Evolutionary conservation across 2,888 invertebrate species (phyloP), one percentile per base, ranked within the genome.

Genomic region (Thalpophila matura): DNA sequence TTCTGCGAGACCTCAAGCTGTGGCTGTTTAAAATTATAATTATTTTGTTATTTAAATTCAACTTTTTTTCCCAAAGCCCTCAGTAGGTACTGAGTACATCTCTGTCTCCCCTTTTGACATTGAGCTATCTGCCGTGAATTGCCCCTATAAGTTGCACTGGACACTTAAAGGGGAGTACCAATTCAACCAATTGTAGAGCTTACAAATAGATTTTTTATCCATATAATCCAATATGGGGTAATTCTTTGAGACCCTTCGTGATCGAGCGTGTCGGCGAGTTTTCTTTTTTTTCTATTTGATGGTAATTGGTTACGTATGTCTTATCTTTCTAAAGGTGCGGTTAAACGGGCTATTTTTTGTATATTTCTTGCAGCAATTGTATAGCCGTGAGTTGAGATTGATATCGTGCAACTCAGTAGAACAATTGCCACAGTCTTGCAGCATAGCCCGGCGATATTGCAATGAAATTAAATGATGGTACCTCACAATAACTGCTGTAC

Each of bases 41-140:
- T 31, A 40, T 46, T 68, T n/a, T 31, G 7, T 24, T 22, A 27
- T 16, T 20, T 26, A 54, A 46, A 50, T 47, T 3, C 12, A 31
- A 33, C n/a, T 20, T 29, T 9, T 20, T 20, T n/a, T n/a, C n/a
- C n/a, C n/a, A n/a, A n/a, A n/a, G n/a, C n/a, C n/a, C n/a, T n/a
- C n/a, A n/a, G n/a, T n/a, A n/a, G n/a, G n/a, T n/a, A n/a, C n/a
- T n/a, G 56, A 77, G 68, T 70, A 54, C 63, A 47, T 59, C 47
- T 45, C 58, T 64, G 63, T 27, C 35, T 6, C 12, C 56, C 63
- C 63, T 68, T 68, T 46, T 65, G 73, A 75, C 76, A 79, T 70
- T 79, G 81, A 84, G 74, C 77, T 81, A 84, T 86, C 88, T 87
- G 88, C 72, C 66, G 55, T 64, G 81, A 86, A 88, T 85, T 73